Base-by-base conservation (phyloP, 2,113 vertebrate genomes). In the Chaetodon trifascialis region DNA sequence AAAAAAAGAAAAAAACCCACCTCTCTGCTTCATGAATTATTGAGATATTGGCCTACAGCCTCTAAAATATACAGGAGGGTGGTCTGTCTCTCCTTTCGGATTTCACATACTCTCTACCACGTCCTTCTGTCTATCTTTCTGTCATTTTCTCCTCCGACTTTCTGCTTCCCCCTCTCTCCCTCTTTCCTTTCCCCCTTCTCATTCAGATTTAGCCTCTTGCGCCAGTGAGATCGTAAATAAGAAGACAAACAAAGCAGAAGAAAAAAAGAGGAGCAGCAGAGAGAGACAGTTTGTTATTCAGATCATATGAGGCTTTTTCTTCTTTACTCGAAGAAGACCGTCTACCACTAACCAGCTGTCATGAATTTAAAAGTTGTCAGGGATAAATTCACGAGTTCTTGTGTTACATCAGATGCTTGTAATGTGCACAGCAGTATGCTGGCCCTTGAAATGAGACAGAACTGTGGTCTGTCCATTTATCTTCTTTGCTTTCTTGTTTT, bases 1-100 rank as follows among this genome's bases (percentile, higher is more conserved):
- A 30, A 30, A 30, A 30, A 30, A 88, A 88, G 76, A 76, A 91
- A 80, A 80, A 75, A 83, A 52, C 95, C 95, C 96, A 94, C 96
- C 93, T 94, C 90, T 94, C 91, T 80, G 23, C 82, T 93, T 95
- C 93, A 95, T 96, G 96, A 97, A 97, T 97, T 97, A 97, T 96
- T 97, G 95, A 96, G 93, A 94, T 95, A 93, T 96, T 96, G 95
- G 95, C 94, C 94, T 91, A 95, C 93, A 94, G 92, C 96, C 94
- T 94, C 90, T 96, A 92, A 94, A 71, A 96, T 96, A 95, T 94
- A 96, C 95, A 93, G 85, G 70, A 93, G 91, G 87, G 86, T 88
- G 91, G 91, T 94, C 87, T 90, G 89, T 78, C 84, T 89, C 87
- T 89, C 76, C 78, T 72, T 89, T 88, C 72, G 38, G 71, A 76